These are phyloP conservation scores for Myripristis jacobus DNA, from an alignment of 2,797 vertebrate genomes.

Conservation along the genomic window DNA sequence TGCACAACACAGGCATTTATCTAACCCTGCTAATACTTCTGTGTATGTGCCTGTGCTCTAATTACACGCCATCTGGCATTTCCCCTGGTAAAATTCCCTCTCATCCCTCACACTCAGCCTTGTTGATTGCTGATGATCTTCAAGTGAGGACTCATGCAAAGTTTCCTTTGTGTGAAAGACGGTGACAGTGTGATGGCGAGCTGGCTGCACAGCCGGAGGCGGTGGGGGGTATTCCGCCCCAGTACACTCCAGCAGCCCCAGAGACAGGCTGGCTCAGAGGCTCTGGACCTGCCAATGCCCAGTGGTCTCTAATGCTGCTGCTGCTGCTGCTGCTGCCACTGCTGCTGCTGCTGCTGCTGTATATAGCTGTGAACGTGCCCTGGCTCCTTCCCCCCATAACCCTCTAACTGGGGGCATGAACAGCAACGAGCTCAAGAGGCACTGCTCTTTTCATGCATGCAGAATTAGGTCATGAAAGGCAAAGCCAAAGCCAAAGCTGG, in stretches of 20 bases:
- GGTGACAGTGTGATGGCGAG: slow-evolving; percentile 54
- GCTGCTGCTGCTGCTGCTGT: slow-evolving; percentile 32
- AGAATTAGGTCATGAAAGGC: slow-evolving; percentile 67
- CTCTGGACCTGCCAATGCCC: slow-evolving; percentile 53
- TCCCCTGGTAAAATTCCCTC: slow-evolving; percentile 77
- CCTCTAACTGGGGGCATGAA: slow-evolving; percentile 34
- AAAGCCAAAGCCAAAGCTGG: slow-evolving; percentile 65
- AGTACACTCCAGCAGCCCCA: slow-evolving; percentile 58
- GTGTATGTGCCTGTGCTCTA: slow-evolving; percentile 75
- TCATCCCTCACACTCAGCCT: slow-evolving; percentile 75
- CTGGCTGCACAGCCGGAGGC: slow-evolving; percentile 57
- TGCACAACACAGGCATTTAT: slow-evolving; percentile 76
- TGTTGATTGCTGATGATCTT: slow-evolving; percentile 76
- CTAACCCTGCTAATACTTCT: slow-evolving; percentile 76
- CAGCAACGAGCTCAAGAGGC: slow-evolving; percentile 47
- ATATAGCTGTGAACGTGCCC: slow-evolving; percentile 25
- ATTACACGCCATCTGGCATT: slow-evolving; percentile 83
- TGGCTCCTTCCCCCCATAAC: slow-evolving; percentile 23
- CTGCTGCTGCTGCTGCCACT: slow-evolving; percentile 27
- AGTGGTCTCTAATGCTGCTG: slow-evolving; percentile 50
- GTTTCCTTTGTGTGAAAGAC: slow-evolving; percentile 65
- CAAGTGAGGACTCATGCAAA: slow-evolving; percentile 73
- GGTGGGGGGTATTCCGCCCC: slow-evolving; percentile 48
- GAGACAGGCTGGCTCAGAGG: slow-evolving; percentile 51
- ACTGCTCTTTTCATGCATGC: slow-evolving; percentile 69